Evolutionary conservation across 1,140 invertebrate species (phyloP).

Genomic region (honey bee (Apis mellifera)): DNA sequence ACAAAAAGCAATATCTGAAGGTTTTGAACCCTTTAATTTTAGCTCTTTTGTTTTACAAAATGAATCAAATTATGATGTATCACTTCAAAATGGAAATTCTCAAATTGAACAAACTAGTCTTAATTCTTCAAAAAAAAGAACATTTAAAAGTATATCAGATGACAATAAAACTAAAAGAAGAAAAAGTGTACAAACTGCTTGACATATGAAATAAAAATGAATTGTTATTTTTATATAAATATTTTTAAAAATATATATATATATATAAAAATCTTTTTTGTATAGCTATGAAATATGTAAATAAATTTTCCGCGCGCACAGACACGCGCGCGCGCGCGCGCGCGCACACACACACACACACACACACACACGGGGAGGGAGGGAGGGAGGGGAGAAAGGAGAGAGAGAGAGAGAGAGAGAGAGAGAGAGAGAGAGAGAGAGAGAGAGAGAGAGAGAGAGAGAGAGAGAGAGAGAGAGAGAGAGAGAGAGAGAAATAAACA

Average conservation of each 20-base stretch:
- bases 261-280: constrained; percentile 43
- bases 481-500: too few relatives aligned
- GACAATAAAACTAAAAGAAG: constrained; percentile 65
- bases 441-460: too few relatives aligned
- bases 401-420: too few relatives aligned
- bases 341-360: too few relatives aligned
- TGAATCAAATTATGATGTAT: constrained; percentile 31
- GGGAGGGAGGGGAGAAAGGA: too few relatives aligned
- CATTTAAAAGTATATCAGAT: constrained; percentile 33
- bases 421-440: too few relatives aligned
- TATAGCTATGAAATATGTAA: constrained; percentile 46
- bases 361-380: too few relatives aligned
- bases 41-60: constrained; percentile 57
- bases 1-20: constrained; percentile 75
- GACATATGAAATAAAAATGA: constrained; percentile 21
- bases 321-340: too few relatives aligned
- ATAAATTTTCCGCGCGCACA: not conserved
- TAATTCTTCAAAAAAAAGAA: constrained; percentile 60
- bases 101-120: constrained; percentile 11
- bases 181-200: constrained; percentile 50
- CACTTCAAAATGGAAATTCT: constrained; percentile 51
- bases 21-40: constrained; percentile 70
- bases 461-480: too few relatives aligned
- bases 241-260: constrained; percentile 38
- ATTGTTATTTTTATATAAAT: constrained; percentile 63